A percentile compares a stretch with the other conserved stretches of the same genome.
Conservation (phyloP, 2,797 vertebrate species). For the Cottoperca gobio region DNA sequence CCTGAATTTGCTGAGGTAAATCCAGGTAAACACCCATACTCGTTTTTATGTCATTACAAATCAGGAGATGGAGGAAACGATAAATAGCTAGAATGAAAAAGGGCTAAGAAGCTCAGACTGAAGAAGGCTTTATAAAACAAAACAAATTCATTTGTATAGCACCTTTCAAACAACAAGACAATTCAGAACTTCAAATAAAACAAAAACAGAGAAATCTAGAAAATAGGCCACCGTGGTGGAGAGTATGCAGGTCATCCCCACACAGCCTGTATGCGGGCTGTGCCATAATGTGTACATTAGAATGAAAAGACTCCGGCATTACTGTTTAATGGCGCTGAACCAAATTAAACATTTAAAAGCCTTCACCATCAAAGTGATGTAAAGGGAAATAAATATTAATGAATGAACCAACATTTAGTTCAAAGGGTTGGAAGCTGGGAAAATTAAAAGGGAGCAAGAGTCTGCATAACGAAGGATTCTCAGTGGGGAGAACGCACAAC, state of each 20-base stretch:
- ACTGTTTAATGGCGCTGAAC: constrained; percentile 76
- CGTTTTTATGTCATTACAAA: not conserved
- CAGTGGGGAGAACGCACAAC: not conserved
- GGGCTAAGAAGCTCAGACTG: not conserved
- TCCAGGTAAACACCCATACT: not conserved
- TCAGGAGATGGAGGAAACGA: constrained; percentile 3
- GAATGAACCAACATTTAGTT: constrained; percentile 68
- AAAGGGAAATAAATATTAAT: constrained; percentile 78
- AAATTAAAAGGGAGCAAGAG: constrained; percentile 65
- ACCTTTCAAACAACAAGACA: not conserved
- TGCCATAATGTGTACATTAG: constrained; percentile 70
- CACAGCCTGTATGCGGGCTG: constrained; percentile 24
- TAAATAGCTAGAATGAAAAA: not conserved
- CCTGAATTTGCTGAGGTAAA: constrained; percentile 7
- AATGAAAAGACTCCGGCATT: constrained; percentile 69
- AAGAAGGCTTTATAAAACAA: not conserved
- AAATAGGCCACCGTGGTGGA: constrained; percentile 18
- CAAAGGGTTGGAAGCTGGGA: constrained; percentile 53
- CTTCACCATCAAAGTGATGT: constrained; percentile 72
- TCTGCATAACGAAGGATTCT: constrained; percentile 27
- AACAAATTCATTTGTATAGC: not conserved
- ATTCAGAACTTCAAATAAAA: not conserved
- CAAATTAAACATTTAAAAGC: constrained; percentile 79
- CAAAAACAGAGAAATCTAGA: not conserved
- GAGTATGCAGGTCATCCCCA: constrained; percentile 40